Percentiles rank a stretch among this genome's conserved stretches.
Evolutionary conservation across 2,888 invertebrate genomes (phyloP).

Genomic region (Philonicus albiceps): DNA sequence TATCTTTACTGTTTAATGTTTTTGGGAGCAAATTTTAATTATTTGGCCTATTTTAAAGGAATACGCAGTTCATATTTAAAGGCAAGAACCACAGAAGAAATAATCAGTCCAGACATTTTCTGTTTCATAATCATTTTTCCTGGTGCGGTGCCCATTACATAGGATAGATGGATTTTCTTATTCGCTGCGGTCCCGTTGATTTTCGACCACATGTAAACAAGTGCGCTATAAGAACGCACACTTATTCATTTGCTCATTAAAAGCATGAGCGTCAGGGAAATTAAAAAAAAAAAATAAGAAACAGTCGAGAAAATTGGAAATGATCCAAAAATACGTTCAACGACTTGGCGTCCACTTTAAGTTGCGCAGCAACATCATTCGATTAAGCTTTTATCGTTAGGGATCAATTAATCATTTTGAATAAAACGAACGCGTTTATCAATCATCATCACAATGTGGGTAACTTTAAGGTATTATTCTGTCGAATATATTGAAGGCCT

Average conservation of each 20-base stretch:
- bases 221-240: not conserved
- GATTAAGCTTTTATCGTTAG: conserved; percentile 24
- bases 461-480: not conserved
- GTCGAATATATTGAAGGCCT: not conserved
- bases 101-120: not conserved
- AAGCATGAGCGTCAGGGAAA: not conserved
- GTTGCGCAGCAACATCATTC: conserved; percentile 29
- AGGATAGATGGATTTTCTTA: not conserved
- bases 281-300: not conserved
- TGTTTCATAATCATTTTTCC: not conserved
- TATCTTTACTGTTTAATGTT: not conserved
- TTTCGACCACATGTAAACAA: not conserved
- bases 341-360: conserved; percentile 31
- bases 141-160: not conserved
- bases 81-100: not conserved
- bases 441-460: not conserved
- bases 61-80: not conserved
- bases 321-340: conserved; percentile 33
- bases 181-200: not conserved
- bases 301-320: conserved; percentile 16
- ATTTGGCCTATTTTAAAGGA: not conserved
- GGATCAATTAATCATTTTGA: conserved; percentile 9
- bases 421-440: conserved; percentile 13
- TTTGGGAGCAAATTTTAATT: not conserved
- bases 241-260: not conserved